A percentile compares a stretch with the other conserved stretches of the same genome.
These are phyloP conservation scores for Pristionchus fissidentatus DNA, from an alignment of 2,888 invertebrate species.

Conservation along the genomic window DNA sequence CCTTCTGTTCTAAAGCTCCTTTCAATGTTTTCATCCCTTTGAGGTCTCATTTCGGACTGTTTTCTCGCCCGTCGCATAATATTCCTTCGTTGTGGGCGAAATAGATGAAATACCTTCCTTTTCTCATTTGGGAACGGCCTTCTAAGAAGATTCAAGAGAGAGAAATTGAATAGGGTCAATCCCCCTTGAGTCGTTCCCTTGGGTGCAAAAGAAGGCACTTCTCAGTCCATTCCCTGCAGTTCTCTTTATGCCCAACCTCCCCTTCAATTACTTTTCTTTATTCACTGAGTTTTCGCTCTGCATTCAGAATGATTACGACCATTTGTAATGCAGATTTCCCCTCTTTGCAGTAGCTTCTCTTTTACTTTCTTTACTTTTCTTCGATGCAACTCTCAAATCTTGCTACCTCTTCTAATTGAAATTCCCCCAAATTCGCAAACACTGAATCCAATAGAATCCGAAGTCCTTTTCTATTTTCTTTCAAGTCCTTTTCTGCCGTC, in stretches of 20 bases:
- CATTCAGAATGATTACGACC: too few species aligned
- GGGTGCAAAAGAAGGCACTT: background rate
- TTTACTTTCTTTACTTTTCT: background rate
- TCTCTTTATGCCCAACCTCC: background rate
- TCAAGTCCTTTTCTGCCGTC: background rate
- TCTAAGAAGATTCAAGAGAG: background rate
- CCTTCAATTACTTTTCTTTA: background rate
- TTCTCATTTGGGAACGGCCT: background rate
- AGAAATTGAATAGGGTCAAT: slow-evolving; percentile 2
- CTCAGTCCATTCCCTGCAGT: background rate
- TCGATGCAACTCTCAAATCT: background rate
- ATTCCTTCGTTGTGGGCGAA: background rate
- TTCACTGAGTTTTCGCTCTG: background rate
- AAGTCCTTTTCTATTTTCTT: too few species aligned
- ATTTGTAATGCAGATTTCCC: background rate
- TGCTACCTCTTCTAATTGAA: slow-evolving; percentile 30
- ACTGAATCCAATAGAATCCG: too few species aligned
- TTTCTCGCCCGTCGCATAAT: background rate
- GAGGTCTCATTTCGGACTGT: slow-evolving; percentile 13
- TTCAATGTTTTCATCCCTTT: background rate
- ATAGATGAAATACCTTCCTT: background rate
- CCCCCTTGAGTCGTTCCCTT: background rate
- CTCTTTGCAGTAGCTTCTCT: too few species aligned
- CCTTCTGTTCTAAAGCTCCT: background rate
- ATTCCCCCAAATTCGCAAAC: background rate